phyloP scores from a whole-genome alignment of 2,888 invertebrate species.

The Smittia aterrima region DNA sequence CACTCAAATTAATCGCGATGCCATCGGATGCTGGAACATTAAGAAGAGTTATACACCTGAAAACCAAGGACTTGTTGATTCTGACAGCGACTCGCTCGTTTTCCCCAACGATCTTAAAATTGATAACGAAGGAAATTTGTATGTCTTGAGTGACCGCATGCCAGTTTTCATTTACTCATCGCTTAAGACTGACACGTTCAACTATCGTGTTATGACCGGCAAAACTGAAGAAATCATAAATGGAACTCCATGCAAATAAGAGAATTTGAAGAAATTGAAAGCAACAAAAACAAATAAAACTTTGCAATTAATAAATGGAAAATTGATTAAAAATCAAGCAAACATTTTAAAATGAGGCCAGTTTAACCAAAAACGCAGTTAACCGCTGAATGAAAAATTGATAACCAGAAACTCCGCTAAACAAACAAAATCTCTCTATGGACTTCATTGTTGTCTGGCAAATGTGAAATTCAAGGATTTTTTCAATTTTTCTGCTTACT shows the following conservation, averaged over 20 bases:
- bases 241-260: conserved; percentile 51
- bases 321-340: too few relatives aligned
- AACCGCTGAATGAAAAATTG: too few relatives aligned
- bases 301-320: too few relatives aligned
- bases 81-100: conserved; percentile 65
- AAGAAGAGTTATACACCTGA: conserved; percentile 62
- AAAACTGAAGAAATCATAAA: conserved; percentile 51
- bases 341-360: too few relatives aligned
- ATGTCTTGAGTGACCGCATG: conserved; percentile 76
- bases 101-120: conserved; percentile 79
- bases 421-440: too few relatives aligned
- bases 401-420: too few relatives aligned
- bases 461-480: too few relatives aligned
- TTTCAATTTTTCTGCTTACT: too few relatives aligned
- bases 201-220: conserved; percentile 58
- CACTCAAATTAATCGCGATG: conserved; percentile 71
- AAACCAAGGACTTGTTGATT: conserved; percentile 66
- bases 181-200: conserved; percentile 63
- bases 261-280: too few relatives aligned
- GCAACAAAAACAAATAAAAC: too few relatives aligned
- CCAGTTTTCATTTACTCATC: conserved; percentile 67
- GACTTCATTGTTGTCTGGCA: too few relatives aligned
- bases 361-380: too few relatives aligned
- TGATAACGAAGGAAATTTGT: conserved; percentile 63
- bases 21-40: conserved; percentile 78